A percentile compares a stretch with the other conserved stretches of the same genome.
Evolutionary conservation across 2,113 vertebrate genomes (phyloP).

Genomic region (Pterocles orientalis): DNA sequence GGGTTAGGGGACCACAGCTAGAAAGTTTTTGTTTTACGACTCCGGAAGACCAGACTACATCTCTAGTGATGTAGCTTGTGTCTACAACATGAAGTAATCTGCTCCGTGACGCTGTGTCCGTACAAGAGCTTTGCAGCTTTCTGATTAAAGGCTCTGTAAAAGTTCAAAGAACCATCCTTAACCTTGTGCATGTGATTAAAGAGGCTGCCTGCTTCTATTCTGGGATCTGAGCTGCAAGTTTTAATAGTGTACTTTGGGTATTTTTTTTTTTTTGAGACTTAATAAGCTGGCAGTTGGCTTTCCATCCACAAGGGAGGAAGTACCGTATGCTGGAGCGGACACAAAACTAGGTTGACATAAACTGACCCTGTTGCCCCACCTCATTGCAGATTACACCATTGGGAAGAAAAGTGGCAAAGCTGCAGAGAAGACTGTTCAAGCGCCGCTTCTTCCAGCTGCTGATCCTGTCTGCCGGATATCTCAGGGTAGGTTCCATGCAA

Average conservation of each 20-base stretch:
- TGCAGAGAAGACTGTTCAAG: conserved; percentile 69
- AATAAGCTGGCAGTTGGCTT: background rate
- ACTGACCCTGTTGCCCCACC: background rate
- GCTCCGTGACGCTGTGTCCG: background rate
- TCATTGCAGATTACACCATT: conserved; percentile 82
- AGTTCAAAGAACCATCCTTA: conserved; percentile 15
- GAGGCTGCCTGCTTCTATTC: background rate
- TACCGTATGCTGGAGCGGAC: background rate
- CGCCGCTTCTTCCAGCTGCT: background rate
- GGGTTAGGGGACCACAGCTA: background rate
- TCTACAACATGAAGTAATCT: background rate
- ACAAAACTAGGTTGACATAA: background rate
- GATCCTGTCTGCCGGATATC: conserved; percentile 69
- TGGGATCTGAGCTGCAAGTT: conserved; percentile 3
- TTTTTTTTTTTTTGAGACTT: background rate
- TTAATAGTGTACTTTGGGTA: background rate
- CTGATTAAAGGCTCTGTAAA: conserved; percentile 16
- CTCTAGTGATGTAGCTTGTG: background rate
- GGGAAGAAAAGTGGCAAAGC: conserved; percentile 80
- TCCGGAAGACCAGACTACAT: background rate
- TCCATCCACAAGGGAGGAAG: background rate
- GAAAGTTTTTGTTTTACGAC: background rate
- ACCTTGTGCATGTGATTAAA: background rate
- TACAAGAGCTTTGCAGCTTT: conserved; percentile 5
- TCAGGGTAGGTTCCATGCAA: conserved; percentile 64